Percentiles rank a stretch among this genome's conserved stretches.
Evolutionary conservation across 1,140 invertebrate species (phyloP).

Genomic region (Antheraea pernyi): DNA sequence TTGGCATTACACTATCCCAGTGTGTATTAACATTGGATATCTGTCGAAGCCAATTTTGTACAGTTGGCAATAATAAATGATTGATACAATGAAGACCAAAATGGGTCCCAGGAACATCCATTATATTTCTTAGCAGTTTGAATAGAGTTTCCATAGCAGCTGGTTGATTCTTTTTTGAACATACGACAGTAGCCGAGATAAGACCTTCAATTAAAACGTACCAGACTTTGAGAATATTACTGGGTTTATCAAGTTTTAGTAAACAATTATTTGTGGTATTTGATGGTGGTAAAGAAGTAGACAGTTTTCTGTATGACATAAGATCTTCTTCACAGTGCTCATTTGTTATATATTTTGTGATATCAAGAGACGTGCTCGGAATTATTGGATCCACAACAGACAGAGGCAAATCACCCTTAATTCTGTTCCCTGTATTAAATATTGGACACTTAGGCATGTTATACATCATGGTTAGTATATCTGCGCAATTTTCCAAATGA

Average conservation of each 20-base stretch:
- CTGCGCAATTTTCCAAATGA: slow-evolving; percentile 91
- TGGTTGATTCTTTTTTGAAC: slow-evolving; percentile 91
- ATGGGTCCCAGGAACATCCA: slow-evolving; percentile 88
- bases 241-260: slow-evolving; percentile 87
- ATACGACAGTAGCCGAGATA: slow-evolving; percentile 89
- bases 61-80: slow-evolving; percentile 91
- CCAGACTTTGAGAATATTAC: slow-evolving; percentile 94
- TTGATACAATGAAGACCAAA: slow-evolving; percentile 95
- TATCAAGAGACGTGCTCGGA: slow-evolving; percentile 81
- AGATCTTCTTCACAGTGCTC: slow-evolving; percentile 74
- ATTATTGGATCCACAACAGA: slow-evolving; percentile 92
- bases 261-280: slow-evolving; percentile 81
- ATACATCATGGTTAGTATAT: slow-evolving; percentile 94
- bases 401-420: slow-evolving; percentile 88
- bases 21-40: slow-evolving; percentile 83
- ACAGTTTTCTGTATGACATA: slow-evolving; percentile 82
- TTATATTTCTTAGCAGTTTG: slow-evolving; percentile 87
- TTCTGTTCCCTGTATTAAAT: slow-evolving; percentile 93
- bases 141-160: slow-evolving; percentile 93
- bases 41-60: slow-evolving; percentile 93
- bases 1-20: slow-evolving; percentile 88
- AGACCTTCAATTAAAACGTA: slow-evolving; percentile 94
- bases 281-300: slow-evolving; percentile 80
- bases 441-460: slow-evolving; percentile 96
- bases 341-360: slow-evolving; percentile 74